Conservation (phyloP, 2,888 invertebrate genomes). For the Margaritifera margaritifera region DNA sequence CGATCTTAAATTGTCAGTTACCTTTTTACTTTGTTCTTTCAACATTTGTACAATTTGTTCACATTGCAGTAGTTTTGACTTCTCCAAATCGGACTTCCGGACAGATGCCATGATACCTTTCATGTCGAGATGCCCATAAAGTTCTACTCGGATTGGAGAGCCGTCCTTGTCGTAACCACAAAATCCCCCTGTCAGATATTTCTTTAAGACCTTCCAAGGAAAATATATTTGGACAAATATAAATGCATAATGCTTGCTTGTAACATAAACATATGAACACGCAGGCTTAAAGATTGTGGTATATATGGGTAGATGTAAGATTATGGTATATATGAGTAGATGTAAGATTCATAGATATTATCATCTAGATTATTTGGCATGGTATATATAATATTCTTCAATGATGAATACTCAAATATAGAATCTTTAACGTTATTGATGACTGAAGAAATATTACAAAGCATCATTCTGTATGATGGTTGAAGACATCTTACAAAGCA, state of each 20-base stretch:
- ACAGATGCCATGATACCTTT: slow-evolving; percentile 71
- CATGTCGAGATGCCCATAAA: slow-evolving; percentile 70
- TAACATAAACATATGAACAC: no score
- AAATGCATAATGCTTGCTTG: neutral
- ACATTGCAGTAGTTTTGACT: slow-evolving; percentile 66
- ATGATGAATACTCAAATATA: no score
- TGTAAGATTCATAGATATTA: no score
- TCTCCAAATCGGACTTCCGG: slow-evolving; percentile 67
- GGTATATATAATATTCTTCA: no score
- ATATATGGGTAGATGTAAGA: no score
- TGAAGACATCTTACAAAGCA: no score
- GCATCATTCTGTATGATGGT: no score
- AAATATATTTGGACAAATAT: slow-evolving; percentile 2
- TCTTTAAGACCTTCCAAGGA: slow-evolving; percentile 60
- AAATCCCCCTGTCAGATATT: slow-evolving; percentile 70
- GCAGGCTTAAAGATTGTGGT: no score
- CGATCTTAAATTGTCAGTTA: slow-evolving; percentile 13
- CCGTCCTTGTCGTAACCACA: slow-evolving; percentile 70
- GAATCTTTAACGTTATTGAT: no score
- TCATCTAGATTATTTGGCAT: no score
- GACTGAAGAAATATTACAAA: no score
- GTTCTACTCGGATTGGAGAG: slow-evolving; percentile 66
- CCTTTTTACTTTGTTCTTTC: slow-evolving; percentile 65
- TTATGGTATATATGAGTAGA: no score
- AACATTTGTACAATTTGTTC: slow-evolving; percentile 65